Percentiles rank a stretch among this genome's conserved stretches.
phyloP scores from a whole-genome alignment of 1,140 invertebrate genomes.

The Cydia pomonella region DNA sequence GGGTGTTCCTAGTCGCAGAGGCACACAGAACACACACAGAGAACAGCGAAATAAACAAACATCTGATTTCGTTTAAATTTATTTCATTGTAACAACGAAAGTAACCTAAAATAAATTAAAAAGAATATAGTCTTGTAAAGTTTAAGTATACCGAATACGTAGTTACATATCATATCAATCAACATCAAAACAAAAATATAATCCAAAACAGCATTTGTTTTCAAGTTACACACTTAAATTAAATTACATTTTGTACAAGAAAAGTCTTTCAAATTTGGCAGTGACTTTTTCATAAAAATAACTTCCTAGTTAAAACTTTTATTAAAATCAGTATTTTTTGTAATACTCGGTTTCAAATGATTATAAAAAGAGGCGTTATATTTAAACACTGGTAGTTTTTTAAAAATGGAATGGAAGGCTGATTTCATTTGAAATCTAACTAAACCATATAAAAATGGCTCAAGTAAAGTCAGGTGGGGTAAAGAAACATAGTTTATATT shows the following conservation, averaged over 20 bases:
- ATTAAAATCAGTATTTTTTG: no score
- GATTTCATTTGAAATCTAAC: no score
- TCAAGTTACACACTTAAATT: slow-evolving; percentile 17
- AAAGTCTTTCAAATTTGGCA: slow-evolving; percentile 27
- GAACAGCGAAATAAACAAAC: neutral
- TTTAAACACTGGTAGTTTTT: neutral
- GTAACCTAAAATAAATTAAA: slow-evolving; percentile 28
- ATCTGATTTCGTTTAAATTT: slow-evolving; percentile 18
- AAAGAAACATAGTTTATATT: no score
- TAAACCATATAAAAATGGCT: no score
- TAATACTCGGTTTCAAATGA: no score
- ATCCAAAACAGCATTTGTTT: slow-evolving; percentile 20
- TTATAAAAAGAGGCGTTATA: neutral
- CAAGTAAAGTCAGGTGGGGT: no score
- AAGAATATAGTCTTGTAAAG: slow-evolving; percentile 21
- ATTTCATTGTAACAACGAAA: slow-evolving; percentile 32
- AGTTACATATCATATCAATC: slow-evolving; percentile 21
- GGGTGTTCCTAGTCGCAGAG: no score
- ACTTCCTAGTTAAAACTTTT: no score
- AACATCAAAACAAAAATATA: slow-evolving; percentile 29
- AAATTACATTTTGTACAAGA: slow-evolving; percentile 31
- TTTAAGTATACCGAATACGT: neutral
- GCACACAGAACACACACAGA: no score
- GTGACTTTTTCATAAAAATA: slow-evolving; percentile 2
- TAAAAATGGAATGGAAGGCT: neutral